phyloP scores from a whole-genome alignment of 2,113 vertebrate species.

The Macheiramphus alcinus region DNA sequence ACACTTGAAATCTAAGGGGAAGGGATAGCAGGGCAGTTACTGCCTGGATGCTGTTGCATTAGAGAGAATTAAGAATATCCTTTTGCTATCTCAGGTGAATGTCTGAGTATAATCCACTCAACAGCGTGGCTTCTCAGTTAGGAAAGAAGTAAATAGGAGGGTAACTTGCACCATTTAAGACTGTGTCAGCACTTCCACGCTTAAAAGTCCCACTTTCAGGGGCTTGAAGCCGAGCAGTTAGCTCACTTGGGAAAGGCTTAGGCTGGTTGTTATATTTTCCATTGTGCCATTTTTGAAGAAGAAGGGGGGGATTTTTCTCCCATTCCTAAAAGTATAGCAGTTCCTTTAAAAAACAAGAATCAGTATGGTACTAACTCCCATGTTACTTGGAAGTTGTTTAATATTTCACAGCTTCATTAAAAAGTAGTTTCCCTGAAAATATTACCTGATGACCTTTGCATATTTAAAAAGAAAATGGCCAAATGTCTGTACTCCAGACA shows the following conservation, averaged over 20 bases:
- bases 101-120: not conserved
- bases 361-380: not conserved
- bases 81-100: conserved; percentile 17
- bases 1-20: not conserved
- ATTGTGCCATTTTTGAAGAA: not conserved
- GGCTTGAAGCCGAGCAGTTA: not conserved
- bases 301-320: not conserved
- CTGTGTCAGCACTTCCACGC: not conserved
- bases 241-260: not conserved
- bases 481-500: not conserved
- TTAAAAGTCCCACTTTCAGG: not conserved
- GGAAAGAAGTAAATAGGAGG: not conserved
- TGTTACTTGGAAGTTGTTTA: not conserved
- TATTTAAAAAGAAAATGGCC: not conserved
- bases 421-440: not conserved
- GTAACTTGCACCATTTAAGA: not conserved
- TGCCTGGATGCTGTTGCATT: not conserved
- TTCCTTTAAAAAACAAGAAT: not conserved
- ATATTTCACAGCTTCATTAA: not conserved
- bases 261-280: not conserved
- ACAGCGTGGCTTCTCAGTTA: not conserved
- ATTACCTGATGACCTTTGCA: not conserved
- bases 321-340: not conserved
- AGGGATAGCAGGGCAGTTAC: not conserved
- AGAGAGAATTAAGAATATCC: not conserved